A percentile compares a stretch with the other conserved stretches of the same genome.
Conservation (phyloP, 2,888 invertebrate genomes). For the Mimas tiliae region DNA sequence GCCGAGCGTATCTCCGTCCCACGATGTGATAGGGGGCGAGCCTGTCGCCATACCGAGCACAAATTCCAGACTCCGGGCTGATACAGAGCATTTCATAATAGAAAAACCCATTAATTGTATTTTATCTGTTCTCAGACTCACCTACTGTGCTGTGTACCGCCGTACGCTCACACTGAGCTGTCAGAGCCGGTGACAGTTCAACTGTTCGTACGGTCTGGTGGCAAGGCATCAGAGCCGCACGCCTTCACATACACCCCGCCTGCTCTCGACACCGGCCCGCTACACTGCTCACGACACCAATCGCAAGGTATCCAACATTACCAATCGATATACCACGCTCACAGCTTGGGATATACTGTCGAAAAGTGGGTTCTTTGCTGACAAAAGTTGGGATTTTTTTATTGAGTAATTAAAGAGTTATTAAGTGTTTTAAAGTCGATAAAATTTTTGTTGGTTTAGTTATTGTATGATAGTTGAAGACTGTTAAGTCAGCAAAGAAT, state of each 20-base stretch:
- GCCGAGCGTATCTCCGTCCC: no score
- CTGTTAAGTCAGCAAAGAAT: neutral
- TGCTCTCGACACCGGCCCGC: constrained; percentile 57
- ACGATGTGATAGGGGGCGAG: no score
- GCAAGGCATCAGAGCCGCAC: constrained; percentile 94
- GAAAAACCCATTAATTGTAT: no score
- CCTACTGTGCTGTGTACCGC: constrained; percentile 93
- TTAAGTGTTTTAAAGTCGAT: neutral
- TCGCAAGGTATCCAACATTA: constrained; percentile 52
- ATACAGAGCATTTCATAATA: no score
- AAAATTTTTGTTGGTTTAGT: no score
- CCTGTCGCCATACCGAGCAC: no score
- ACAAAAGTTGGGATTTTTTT: neutral
- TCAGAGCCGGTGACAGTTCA: constrained; percentile 89
- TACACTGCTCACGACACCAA: constrained; percentile 65
- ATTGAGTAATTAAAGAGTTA: neutral
- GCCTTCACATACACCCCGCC: constrained; percentile 91
- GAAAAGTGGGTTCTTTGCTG: neutral
- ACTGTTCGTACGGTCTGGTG: constrained; percentile 92
- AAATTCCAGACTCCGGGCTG: no score
- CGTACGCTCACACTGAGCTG: constrained; percentile 88
- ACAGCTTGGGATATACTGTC: neutral
- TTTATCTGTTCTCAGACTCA: constrained; percentile 87
- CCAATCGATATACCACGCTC: constrained; percentile 5
- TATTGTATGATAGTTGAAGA: neutral